A percentile compares a stretch with the other conserved stretches of the same genome.
These are phyloP conservation scores for Leucozona laternaria DNA, from an alignment of 2,888 invertebrate genomes.

Conservation along the genomic window DNA sequence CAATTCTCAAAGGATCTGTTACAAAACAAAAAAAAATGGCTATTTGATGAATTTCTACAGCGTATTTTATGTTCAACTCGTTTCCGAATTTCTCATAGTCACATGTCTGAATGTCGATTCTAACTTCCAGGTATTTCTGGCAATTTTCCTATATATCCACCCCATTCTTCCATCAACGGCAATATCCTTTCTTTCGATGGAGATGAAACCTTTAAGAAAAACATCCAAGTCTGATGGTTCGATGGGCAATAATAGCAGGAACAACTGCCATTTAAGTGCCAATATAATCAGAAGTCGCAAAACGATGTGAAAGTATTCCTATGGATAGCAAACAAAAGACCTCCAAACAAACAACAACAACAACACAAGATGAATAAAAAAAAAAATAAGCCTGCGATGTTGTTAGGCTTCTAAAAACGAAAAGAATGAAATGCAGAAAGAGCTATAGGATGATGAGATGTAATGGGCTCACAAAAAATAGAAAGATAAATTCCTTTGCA, in stretches of 20 bases:
- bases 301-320: conserved; percentile 40
- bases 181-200: not conserved
- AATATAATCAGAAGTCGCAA: conserved; percentile 42
- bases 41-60: conserved; percentile 26
- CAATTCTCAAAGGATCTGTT: too few relatives aligned
- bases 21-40: not conserved
- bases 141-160: conserved; percentile 33
- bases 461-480: conserved; percentile 16
- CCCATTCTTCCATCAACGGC: not conserved
- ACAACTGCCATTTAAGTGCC: conserved; percentile 43
- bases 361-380: not conserved
- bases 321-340: conserved; percentile 11
- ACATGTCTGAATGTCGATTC: conserved; percentile 36
- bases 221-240: conserved; percentile 15
- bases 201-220: not conserved
- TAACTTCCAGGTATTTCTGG: conserved; percentile 47
- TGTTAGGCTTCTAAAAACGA: not conserved
- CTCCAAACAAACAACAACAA: conserved; percentile 6
- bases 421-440: conserved; percentile 19
- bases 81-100: conserved; percentile 26
- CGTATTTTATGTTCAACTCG: conserved; percentile 60
- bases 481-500: conserved; percentile 48
- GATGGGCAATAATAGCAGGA: conserved; percentile 42
- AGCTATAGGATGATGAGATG: conserved; percentile 18
- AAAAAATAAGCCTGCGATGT: not conserved